Evolutionary conservation across 2,797 vertebrate species (phyloP).

Genomic region (Centroberyx gerrardi): DNA sequence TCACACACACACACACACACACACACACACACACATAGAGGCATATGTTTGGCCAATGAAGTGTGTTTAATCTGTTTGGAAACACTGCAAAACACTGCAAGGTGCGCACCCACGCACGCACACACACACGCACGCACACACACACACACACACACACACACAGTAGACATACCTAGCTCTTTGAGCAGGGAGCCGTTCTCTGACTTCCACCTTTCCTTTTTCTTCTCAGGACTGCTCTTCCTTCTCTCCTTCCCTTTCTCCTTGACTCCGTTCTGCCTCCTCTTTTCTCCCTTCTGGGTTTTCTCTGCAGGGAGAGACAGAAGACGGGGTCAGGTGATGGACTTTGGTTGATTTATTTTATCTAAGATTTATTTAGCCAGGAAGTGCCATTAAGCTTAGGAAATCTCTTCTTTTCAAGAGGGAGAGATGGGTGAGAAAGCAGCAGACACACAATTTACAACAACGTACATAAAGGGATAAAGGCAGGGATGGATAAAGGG

Average conservation of each 20-base stretch:
- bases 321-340: slow-evolving; percentile 55
- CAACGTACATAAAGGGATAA: no score
- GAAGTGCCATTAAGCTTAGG: slow-evolving; percentile 18
- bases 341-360: slow-evolving; percentile 38
- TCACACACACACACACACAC: background rate
- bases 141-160: slow-evolving; percentile 21
- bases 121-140: background rate
- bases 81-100: slow-evolving; percentile 34
- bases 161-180: slow-evolving; percentile 89
- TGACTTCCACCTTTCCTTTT: slow-evolving; percentile 93
- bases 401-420: slow-evolving; percentile 2
- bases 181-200: slow-evolving; percentile 92
- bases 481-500: no score
- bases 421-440: slow-evolving; percentile 15
- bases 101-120: slow-evolving; percentile 7
- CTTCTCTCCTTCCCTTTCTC: slow-evolving; percentile 90
- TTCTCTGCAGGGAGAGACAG: slow-evolving; percentile 86
- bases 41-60: slow-evolving; percentile 42
- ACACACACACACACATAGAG: slow-evolving; percentile 34
- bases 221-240: slow-evolving; percentile 92
- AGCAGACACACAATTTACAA: background rate
- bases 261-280: slow-evolving; percentile 90
- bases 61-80: slow-evolving; percentile 40
- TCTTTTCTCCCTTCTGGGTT: slow-evolving; percentile 87
- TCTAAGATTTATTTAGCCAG: slow-evolving; percentile 24